A percentile compares a stretch with the other conserved stretches of the same genome.
phyloP scores from a whole-genome alignment of 92 coral and sea anemone genomes.

The Anthopleura xanthogrammica region DNA sequence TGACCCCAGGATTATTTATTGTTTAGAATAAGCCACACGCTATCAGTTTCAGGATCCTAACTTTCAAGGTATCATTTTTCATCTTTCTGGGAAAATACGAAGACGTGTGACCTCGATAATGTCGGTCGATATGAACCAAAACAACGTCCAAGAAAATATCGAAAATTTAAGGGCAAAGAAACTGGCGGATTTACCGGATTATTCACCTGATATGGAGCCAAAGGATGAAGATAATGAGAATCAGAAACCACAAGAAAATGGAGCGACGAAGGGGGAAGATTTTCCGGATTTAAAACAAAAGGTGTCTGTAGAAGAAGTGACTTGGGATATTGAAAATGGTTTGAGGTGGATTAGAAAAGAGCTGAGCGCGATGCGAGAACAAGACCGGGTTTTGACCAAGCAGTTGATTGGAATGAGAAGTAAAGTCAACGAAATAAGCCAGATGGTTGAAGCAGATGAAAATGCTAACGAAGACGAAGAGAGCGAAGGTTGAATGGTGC shows the following conservation, averaged over 20 bases:
- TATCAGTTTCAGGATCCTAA: background rate
- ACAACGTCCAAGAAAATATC: background rate
- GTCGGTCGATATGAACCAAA: background rate
- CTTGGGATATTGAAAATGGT: constrained; percentile 62
- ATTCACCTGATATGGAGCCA: constrained; percentile 1
- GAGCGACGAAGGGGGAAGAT: background rate
- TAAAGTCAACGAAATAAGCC: constrained; percentile 59
- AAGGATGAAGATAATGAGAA: background rate
- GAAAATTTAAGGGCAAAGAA: background rate
- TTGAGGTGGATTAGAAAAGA: constrained; percentile 63
- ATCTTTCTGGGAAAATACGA: background rate
- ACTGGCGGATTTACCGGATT: background rate
- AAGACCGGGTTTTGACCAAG: constrained; percentile 61
- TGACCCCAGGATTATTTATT: background rate
- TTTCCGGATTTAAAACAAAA: constrained; percentile 4
- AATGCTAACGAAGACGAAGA: constrained; percentile 25
- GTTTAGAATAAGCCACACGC: background rate
- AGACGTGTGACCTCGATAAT: background rate
- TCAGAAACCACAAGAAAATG: background rate
- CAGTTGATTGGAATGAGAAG: constrained; percentile 66
- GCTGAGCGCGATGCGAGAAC: constrained; percentile 58
- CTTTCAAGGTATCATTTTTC: background rate
- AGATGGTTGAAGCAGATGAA: constrained; percentile 42
- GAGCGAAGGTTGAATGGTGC: background rate
- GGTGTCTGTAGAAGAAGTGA: constrained; percentile 36